Evolutionary conservation across 2,888 invertebrate genomes (phyloP).

Genomic region (Melitaea athalia): DNA sequence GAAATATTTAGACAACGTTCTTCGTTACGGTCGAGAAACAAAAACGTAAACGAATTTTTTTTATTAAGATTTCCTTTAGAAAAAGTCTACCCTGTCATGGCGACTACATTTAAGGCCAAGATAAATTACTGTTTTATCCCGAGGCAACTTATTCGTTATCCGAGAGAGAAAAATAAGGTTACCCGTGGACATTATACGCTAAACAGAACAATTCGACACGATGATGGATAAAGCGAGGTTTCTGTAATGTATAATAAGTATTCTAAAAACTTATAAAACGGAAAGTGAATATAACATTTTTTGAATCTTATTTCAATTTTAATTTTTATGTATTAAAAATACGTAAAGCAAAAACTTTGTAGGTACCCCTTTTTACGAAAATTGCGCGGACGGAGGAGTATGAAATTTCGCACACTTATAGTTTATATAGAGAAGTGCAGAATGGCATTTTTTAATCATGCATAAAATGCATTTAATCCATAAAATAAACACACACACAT

Average conservation of each 20-base stretch:
- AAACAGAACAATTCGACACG: slow-evolving; percentile 56
- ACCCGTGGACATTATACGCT: slow-evolving; percentile 51
- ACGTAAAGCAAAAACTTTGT: no score
- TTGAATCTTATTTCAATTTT: neutral
- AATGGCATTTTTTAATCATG: no score
- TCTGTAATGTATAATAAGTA: slow-evolving; percentile 5
- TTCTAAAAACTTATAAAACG: neutral
- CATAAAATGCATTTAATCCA: no score
- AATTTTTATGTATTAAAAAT: neutral
- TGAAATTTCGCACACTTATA: no score
- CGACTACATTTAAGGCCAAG: slow-evolving; percentile 44
- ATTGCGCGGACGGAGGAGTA: no score
- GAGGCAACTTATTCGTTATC: slow-evolving; percentile 51
- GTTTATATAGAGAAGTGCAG: no score
- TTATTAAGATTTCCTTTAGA: slow-evolving; percentile 13
- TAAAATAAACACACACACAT: no score
- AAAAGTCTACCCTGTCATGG: slow-evolving; percentile 18
- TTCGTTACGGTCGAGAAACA: neutral
- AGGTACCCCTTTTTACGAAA: no score
- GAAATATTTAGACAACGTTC: neutral
- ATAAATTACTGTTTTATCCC: slow-evolving; percentile 58
- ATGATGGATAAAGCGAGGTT: slow-evolving; percentile 55
- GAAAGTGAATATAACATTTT: neutral
- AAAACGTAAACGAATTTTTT: neutral
- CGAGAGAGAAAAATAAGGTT: slow-evolving; percentile 47